Evolutionary conservation across 2,797 vertebrate species (phyloP).

Genomic region (Lepidocolaptes lacrymiger): DNA sequence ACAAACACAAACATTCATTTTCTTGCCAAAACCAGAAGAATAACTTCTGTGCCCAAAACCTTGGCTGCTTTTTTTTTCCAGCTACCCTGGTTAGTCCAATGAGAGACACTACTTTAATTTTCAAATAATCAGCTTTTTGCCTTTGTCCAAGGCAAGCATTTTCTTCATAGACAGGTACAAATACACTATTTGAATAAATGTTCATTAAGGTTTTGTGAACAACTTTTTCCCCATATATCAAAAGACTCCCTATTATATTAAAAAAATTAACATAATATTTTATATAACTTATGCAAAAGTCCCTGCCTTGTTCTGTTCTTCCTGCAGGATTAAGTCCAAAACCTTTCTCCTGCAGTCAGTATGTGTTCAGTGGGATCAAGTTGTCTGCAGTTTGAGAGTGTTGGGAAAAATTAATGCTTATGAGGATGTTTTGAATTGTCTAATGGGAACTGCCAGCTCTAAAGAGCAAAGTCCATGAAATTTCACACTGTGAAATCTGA

Average conservation of each 20-base stretch:
- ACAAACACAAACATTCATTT: background rate
- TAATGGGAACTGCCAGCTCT: background rate
- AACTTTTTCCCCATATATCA: background rate
- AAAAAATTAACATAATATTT: background rate
- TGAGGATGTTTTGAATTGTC: background rate
- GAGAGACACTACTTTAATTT: background rate
- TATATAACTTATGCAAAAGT: background rate
- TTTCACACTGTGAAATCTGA: background rate
- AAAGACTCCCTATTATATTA: fast-evolving
- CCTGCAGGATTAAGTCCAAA: background rate
- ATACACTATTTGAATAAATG: background rate
- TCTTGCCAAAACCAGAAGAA: background rate
- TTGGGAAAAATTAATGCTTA: background rate
- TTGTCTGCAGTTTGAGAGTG: background rate
- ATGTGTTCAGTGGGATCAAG: background rate
- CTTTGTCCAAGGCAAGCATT: background rate
- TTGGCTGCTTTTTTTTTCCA: background rate
- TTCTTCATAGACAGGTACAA: background rate
- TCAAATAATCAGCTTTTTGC: background rate
- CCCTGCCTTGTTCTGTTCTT: background rate
- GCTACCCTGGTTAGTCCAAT: background rate
- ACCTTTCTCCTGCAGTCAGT: background rate
- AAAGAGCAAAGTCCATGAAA: background rate
- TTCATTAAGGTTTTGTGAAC: background rate
- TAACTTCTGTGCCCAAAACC: background rate